Percentiles rank a stretch among this genome's conserved stretches.
These are phyloP conservation scores for Rhineura floridana DNA, from an alignment of 2,113 vertebrate genomes.

Conservation along the genomic window DNA sequence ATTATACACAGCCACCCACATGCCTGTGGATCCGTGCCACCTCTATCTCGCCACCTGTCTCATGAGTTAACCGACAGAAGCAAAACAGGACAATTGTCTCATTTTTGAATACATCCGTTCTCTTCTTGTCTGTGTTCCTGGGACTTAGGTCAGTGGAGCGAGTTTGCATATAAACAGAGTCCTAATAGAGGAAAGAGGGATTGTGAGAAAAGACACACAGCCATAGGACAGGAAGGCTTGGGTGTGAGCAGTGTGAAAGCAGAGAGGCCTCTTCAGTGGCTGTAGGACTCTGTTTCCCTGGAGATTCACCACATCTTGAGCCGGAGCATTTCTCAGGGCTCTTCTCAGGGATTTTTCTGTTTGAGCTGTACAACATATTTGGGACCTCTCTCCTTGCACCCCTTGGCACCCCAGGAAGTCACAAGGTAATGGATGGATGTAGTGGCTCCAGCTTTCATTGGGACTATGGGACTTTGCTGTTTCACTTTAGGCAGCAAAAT, in stretches of 20 bases:
- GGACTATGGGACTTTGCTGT: too few relatives aligned
- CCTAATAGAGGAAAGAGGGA: not conserved
- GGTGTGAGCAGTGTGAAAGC: not conserved
- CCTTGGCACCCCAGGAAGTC: not conserved
- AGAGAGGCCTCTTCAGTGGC: not conserved
- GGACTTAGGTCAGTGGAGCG: not conserved
- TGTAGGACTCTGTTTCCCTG: not conserved
- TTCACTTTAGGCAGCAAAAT: too few relatives aligned
- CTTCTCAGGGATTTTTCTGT: not conserved
- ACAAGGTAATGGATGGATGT: not conserved
- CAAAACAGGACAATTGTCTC: not conserved
- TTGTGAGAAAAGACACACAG: not conserved
- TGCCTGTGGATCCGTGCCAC: not conserved
- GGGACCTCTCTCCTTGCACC: not conserved
- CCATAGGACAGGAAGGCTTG: not conserved
- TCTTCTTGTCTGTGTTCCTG: not conserved
- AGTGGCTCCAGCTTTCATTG: not conserved
- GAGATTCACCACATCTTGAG: not conserved
- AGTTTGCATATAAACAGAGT: not conserved
- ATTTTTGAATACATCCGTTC: not conserved
- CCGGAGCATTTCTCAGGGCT: not conserved
- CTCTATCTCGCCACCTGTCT: not conserved
- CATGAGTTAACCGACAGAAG: not conserved
- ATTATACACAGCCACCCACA: slow-evolving; percentile 3
- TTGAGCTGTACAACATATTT: not conserved